Conservation (phyloP, 2,113 vertebrate species). For the Eolophus roseicapilla region DNA sequence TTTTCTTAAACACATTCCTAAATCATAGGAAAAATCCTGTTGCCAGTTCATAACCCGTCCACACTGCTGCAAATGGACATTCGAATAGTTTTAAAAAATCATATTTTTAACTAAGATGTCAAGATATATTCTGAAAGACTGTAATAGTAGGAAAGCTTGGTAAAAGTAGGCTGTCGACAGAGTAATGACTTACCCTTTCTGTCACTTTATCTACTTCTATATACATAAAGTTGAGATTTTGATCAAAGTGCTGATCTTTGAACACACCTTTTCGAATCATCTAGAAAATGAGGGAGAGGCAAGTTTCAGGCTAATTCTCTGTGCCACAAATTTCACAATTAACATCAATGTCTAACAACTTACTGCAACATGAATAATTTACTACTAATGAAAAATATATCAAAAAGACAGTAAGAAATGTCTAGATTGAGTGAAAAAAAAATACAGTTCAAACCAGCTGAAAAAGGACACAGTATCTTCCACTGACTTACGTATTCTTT, state of each 20-base stretch:
- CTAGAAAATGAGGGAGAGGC: slow-evolving; percentile 70
- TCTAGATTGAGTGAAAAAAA: neutral
- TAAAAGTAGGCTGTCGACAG: neutral
- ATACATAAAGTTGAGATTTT: slow-evolving; percentile 98
- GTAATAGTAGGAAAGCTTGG: neutral
- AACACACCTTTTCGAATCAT: slow-evolving; percentile 99
- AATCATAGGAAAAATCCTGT: rapidly evolving
- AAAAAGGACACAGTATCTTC: slow-evolving; percentile 20
- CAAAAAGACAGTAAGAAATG: neutral
- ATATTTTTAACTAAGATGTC: neutral
- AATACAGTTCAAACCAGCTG: neutral
- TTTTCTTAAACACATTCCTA: neutral
- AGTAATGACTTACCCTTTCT: slow-evolving; percentile 86
- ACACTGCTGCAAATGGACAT: neutral
- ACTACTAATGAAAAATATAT: neutral
- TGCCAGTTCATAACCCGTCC: neutral
- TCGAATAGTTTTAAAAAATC: neutral
- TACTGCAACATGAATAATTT: neutral
- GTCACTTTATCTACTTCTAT: slow-evolving; percentile 99
- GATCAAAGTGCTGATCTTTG: slow-evolving; percentile 99
- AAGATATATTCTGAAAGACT: neutral
- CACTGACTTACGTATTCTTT: slow-evolving; percentile 32
- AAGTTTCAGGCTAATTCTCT: neutral
- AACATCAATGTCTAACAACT: neutral
- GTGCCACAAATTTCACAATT: neutral